Conservation (phyloP, 1,140 invertebrate species). For the Hyphantria cunea region DNA sequence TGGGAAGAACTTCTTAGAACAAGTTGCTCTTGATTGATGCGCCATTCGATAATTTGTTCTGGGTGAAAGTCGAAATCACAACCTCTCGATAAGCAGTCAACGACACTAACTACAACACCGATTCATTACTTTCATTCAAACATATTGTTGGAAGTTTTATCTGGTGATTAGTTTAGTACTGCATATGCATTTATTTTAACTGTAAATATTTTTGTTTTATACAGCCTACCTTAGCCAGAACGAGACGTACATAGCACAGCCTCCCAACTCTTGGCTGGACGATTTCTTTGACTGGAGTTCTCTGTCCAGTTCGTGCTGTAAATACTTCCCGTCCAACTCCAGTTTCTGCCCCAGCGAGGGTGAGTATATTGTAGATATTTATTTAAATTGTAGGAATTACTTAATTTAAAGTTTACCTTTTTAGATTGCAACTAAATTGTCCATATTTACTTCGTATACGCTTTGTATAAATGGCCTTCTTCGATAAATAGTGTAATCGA, state of each 20-base stretch:
- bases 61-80: not conserved
- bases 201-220: conserved; percentile 10
- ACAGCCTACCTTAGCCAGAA: conserved; percentile 58
- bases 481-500: too few relatives aligned
- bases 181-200: not conserved
- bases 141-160: too few relatives aligned
- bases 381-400: too few relatives aligned
- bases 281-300: conserved; percentile 96
- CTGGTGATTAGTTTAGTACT: not conserved
- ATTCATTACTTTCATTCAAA: not conserved
- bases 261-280: conserved; percentile 97
- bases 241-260: conserved; percentile 92
- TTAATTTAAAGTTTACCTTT: too few relatives aligned
- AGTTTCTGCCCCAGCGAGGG: conserved; percentile 85
- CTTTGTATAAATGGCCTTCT: too few relatives aligned
- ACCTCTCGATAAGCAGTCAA: too few relatives aligned
- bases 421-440: conserved; percentile 30
- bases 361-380: conserved; percentile 6
- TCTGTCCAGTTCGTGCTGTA: conserved; percentile 82
- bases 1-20: too few relatives aligned
- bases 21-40: too few relatives aligned
- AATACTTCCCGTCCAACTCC: conserved; percentile 81
- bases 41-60: too few relatives aligned
- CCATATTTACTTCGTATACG: too few relatives aligned
- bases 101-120: too few relatives aligned